A percentile compares a stretch with the other conserved stretches of the same genome.
Conservation (phyloP, 2,888 invertebrate genomes). For the Hyppa rectilinea region DNA sequence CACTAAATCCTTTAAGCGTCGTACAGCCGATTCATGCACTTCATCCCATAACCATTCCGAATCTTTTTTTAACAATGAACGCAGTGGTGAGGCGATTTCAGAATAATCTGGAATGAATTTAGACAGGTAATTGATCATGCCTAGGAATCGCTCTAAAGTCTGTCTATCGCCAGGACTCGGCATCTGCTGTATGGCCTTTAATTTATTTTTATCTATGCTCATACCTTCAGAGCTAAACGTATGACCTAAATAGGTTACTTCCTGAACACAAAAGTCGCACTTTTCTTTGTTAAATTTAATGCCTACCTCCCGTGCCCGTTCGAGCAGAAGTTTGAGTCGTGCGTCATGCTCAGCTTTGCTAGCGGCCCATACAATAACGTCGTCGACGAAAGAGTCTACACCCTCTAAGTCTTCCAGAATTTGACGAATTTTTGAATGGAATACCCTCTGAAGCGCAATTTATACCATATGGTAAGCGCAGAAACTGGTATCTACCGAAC, state of each 20-base stretch:
- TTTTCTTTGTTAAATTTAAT: neutral
- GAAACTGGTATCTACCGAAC: slow-evolving; percentile 14
- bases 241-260: neutral
- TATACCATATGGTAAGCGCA: slow-evolving; percentile 4
- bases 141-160: neutral
- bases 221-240: too few relatives aligned
- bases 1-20: too few relatives aligned
- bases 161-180: neutral
- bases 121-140: neutral
- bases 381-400: slow-evolving; percentile 22
- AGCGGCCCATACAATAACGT: neutral
- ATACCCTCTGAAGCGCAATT: slow-evolving; percentile 11
- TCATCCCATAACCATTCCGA: too few relatives aligned
- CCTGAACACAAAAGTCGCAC: neutral
- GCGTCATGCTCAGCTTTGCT: neutral
- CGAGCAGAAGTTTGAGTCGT: neutral
- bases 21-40: too few relatives aligned
- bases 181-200: neutral
- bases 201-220: neutral
- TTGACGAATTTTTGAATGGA: too few relatives aligned
- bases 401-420: slow-evolving; percentile 17
- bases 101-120: slow-evolving; percentile 2
- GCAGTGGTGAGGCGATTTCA: too few relatives aligned
- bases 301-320: neutral
- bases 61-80: too few relatives aligned